Base-by-base conservation (phyloP, 2,113 vertebrate species). In the Jacana jacana region DNA sequence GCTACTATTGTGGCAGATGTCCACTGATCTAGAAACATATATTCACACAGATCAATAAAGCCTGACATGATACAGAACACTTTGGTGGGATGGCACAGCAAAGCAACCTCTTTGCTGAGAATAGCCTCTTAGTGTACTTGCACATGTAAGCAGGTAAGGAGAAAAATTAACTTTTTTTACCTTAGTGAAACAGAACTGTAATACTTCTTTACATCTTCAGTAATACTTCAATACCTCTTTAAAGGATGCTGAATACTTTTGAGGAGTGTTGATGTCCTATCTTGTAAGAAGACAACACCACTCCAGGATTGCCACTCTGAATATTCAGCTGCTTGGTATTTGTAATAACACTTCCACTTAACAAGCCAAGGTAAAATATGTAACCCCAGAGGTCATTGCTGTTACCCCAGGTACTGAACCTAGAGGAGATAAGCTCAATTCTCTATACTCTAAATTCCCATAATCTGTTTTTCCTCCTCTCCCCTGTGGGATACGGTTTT, bases 11-110 rank as follows among this genome's bases (percentile, higher is more conserved):
- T 84, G 72, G 84, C 58, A 85, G 60, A 57, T 91, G 58, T 78
- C 78, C 73, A 79, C 92, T 95, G 89, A 86, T 88, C 58, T 92
- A 95, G 80, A 88, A 92, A 94, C 28, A 54, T 58, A 49, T 33
- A 77, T 54, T 44, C 24, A 87, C 60, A 88, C 65, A 63, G 65
- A 91, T 93, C 70, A 88, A 88, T 95, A 89, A 63, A 86, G 23
- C 40, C 39, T 95, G 80, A 78, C 58, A 83, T 72, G 70, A 89
- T 79, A 80, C 58, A 82, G 35, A 73, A 49, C 0, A 1, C 16
- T 49, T 42, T 23, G 12, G 51, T 65, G 60, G 35, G 42, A 77
- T 12, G 11, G 33, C 31, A 75, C 25, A 60, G 33, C 23, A 86
- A 35, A 88, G 19, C 18, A 81, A 5, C 30, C 11, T 88, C 28